Percentiles rank a stretch among this genome's conserved stretches.
Conservation (phyloP, 2,888 invertebrate genomes). For the Dryobotodes eremita region DNA sequence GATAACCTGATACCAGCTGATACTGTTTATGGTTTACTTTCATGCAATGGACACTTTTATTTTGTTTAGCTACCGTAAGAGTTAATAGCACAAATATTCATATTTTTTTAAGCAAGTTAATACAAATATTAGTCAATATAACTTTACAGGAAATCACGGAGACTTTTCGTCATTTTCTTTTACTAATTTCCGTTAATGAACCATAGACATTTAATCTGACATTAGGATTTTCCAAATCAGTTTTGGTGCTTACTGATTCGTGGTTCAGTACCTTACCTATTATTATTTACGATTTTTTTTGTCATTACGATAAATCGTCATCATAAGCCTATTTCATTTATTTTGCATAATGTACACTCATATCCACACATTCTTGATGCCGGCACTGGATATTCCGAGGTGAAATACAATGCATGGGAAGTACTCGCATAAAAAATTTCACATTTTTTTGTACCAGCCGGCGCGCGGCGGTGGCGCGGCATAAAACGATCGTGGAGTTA, state of each 20-base stretch:
- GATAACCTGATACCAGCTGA: conserved; percentile 28
- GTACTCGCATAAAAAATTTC: not conserved
- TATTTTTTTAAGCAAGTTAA: not conserved
- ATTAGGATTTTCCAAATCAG: conserved; percentile 19
- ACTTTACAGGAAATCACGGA: not conserved
- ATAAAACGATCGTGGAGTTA: not conserved
- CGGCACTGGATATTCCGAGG: too few relatives aligned
- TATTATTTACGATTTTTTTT: not conserved
- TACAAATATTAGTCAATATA: not conserved
- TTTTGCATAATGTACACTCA: too few relatives aligned
- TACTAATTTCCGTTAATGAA: conserved; percentile 15
- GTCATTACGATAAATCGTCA: too few relatives aligned
- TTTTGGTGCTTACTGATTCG: not conserved
- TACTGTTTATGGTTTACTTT: conserved; percentile 14
- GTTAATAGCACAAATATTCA: too few relatives aligned
- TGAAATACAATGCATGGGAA: not conserved
- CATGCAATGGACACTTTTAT: not conserved
- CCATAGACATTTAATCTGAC: conserved; percentile 40
- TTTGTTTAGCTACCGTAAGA: not conserved
- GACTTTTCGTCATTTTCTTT: not conserved
- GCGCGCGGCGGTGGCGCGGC: too few relatives aligned
- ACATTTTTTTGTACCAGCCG: not conserved
- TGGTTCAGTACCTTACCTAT: conserved; percentile 30
- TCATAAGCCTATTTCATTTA: not conserved
- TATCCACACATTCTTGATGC: too few relatives aligned